phyloP scores from a whole-genome alignment of 2,797 vertebrate genomes.

The Serranus cabrilla region DNA sequence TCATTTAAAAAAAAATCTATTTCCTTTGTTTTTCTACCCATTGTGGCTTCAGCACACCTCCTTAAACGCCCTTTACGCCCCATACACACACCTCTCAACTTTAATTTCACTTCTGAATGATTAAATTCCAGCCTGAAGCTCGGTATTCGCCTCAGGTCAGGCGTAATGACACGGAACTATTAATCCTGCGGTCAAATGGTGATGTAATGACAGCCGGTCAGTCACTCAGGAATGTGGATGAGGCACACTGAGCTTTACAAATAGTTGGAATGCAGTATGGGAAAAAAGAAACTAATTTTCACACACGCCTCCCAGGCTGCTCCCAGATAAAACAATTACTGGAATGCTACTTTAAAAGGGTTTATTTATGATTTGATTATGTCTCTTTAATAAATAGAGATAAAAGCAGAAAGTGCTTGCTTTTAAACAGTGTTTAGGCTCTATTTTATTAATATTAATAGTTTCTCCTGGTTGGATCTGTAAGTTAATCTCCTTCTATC shows the following conservation, averaged over 20 bases:
- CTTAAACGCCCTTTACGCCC: not conserved
- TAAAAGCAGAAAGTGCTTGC: not conserved
- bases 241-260: constrained; percentile 59
- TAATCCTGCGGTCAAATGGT: constrained; percentile 75
- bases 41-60: not conserved
- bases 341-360: rapidly evolving
- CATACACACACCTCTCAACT: constrained; percentile 20
- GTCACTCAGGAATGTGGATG: constrained; percentile 77
- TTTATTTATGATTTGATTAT: not conserved
- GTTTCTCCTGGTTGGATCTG: constrained; percentile 1
- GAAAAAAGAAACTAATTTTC: constrained; percentile 47
- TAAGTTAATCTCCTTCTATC: constrained; percentile 20
- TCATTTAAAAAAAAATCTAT: not conserved
- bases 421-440: not conserved
- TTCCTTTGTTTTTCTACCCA: not conserved
- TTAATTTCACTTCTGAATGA: constrained; percentile 49
- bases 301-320: constrained; percentile 31
- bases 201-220: constrained; percentile 80
- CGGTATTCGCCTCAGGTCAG: constrained; percentile 73
- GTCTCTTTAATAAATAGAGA: not conserved
- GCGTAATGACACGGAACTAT: constrained; percentile 79
- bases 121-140: constrained; percentile 64
- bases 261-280: constrained; percentile 68
- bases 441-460: too few species aligned
- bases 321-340: not conserved